A percentile compares a stretch with the other conserved stretches of the same genome.
Evolutionary conservation across 2,113 vertebrate species (phyloP).

Genomic region (Hyla sarda): DNA sequence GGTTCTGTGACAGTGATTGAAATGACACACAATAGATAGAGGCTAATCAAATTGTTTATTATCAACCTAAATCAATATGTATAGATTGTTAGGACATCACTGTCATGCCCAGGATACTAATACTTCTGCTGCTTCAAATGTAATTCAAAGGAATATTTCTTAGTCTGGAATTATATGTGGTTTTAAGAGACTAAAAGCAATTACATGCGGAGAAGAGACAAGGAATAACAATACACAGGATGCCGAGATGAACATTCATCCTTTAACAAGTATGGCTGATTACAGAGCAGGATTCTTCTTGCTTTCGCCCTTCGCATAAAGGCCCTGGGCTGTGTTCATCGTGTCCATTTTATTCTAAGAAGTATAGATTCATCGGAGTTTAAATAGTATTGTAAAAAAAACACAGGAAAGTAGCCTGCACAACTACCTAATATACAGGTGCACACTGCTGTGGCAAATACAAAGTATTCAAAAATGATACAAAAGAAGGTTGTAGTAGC

Average conservation of each 20-base stretch:
- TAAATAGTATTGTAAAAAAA: too few relatives aligned
- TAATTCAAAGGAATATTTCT: conserved; percentile 69
- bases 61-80: conserved; percentile 99
- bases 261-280: conserved; percentile 46
- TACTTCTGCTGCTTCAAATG: conserved; percentile 74
- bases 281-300: background rate
- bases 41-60: conserved; percentile 99
- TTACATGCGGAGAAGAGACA: conserved; percentile 59
- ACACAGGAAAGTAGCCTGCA: too few relatives aligned
- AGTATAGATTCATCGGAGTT: background rate
- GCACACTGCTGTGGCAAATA: too few relatives aligned
- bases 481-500: too few relatives aligned
- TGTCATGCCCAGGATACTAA: conserved; percentile 87
- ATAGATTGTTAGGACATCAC: conserved; percentile 99
- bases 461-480: too few relatives aligned
- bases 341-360: background rate
- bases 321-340: background rate
- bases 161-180: conserved; percentile 70
- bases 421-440: too few relatives aligned
- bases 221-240: conserved; percentile 46
- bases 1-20: conserved; percentile 94
- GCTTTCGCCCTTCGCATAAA: background rate
- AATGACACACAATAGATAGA: conserved; percentile 98
- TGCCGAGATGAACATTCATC: conserved; percentile 49
- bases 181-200: conserved; percentile 70